These are phyloP conservation scores for Andrena chrysosceles DNA, from an alignment of 2,888 invertebrate species.

Conservation along the genomic window DNA sequence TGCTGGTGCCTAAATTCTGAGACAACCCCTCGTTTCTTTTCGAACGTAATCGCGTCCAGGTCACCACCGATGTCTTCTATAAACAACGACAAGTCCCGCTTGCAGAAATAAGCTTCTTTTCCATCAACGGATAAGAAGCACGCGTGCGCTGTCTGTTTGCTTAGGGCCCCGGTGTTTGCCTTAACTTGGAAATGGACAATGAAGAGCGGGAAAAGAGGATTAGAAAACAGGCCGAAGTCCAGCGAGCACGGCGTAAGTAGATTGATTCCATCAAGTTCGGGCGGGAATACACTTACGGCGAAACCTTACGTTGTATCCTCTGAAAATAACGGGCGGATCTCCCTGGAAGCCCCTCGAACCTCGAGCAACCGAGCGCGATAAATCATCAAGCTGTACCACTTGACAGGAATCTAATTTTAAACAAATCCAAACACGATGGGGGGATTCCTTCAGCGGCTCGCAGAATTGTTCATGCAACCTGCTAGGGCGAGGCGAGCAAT, in stretches of 20 bases:
- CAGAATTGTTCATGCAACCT: background rate
- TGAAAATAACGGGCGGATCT: conserved; percentile 41
- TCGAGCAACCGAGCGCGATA: conserved; percentile 36
- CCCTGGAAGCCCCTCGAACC: conserved; percentile 30
- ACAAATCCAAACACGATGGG: background rate
- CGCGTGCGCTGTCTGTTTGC: conserved; percentile 72
- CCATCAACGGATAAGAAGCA: conserved; percentile 61
- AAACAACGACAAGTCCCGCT: conserved; percentile 22
- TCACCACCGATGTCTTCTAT: background rate
- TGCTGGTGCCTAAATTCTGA: no score
- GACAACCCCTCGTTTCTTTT: no score
- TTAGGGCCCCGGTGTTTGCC: conserved; percentile 72
- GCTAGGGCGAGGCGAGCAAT: background rate
- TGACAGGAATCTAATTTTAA: conserved; percentile 29
- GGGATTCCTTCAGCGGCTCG: background rate
- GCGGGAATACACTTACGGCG: conserved; percentile 23
- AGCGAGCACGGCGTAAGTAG: conserved; percentile 64
- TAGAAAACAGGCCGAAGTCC: conserved; percentile 48
- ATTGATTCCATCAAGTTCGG: conserved; percentile 66
- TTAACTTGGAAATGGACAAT: conserved; percentile 63
- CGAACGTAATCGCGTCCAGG: no score
- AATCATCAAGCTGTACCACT: conserved; percentile 37
- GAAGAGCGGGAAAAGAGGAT: conserved; percentile 54
- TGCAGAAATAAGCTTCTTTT: conserved; percentile 67
- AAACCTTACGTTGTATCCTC: conserved; percentile 42